A percentile compares a stretch with the other conserved stretches of the same genome.
These are phyloP conservation scores for Parazoanthus atlanticus DNA, from an alignment of 92 coral and sea anemone genomes.

Conservation along the genomic window DNA sequence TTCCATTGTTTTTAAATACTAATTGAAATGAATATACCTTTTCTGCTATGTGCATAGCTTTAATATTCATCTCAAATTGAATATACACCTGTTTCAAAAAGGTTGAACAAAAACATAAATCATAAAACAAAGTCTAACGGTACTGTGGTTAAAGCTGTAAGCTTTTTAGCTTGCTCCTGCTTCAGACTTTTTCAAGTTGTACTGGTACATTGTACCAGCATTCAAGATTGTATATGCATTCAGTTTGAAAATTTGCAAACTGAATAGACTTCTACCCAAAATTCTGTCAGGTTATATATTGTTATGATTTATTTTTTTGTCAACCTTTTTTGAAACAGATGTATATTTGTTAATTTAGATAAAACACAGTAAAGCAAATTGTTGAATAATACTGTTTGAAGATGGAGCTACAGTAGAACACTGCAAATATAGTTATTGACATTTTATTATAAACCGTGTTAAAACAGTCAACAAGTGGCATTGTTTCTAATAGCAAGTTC, in stretches of 20 bases:
- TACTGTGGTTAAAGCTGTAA: background rate
- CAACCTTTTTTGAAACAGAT: background rate
- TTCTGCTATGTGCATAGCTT: background rate
- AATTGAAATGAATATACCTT: too few species aligned
- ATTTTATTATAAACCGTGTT: too few species aligned
- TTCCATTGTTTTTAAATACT: too few species aligned
- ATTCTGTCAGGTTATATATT: slow-evolving; percentile 11
- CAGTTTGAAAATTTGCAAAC: background rate
- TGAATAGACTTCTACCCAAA: background rate
- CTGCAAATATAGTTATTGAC: background rate
- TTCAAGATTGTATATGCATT: background rate
- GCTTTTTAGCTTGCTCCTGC: background rate
- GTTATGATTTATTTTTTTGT: background rate
- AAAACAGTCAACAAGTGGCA: too few species aligned
- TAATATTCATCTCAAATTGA: background rate
- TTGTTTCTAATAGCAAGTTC: background rate
- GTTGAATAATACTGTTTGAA: background rate
- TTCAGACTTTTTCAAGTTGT: background rate
- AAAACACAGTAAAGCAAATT: background rate
- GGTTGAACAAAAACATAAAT: too few species aligned
- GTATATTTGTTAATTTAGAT: background rate
- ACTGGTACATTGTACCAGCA: background rate
- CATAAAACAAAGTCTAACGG: background rate
- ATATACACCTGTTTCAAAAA: background rate
- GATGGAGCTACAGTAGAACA: background rate